These are phyloP conservation scores for Rynchops niger DNA, from an alignment of 2,113 vertebrate genomes.

Conservation along the genomic window DNA sequence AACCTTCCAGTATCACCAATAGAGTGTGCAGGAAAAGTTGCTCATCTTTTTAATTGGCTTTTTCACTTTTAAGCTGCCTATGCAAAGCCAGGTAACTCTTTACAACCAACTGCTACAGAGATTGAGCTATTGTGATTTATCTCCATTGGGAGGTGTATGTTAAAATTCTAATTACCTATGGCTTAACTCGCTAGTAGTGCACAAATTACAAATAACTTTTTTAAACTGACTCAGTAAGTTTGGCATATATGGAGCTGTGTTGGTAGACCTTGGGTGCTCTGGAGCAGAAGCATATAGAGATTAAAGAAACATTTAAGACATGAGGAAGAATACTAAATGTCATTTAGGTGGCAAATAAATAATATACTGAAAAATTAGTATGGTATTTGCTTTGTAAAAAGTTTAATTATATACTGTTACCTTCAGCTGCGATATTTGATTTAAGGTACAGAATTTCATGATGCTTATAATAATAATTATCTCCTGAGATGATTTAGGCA, in stretches of 20 bases:
- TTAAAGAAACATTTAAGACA: neutral
- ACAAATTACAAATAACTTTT: neutral
- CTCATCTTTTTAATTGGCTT: neutral
- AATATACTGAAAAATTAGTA: neutral
- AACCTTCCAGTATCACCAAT: neutral
- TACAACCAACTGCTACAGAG: neutral
- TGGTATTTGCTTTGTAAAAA: neutral
- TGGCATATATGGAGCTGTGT: rapidly evolving
- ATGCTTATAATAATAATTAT: neutral
- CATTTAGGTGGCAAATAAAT: neutral
- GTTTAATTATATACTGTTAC: neutral
- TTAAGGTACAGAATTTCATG: neutral
- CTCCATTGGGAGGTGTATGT: neutral
- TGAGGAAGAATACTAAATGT: neutral
- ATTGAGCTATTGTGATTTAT: neutral
- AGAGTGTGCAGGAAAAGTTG: neutral
- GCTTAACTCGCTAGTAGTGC: neutral
- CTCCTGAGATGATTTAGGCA: neutral
- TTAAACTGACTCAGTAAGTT: neutral
- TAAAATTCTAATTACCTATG: neutral
- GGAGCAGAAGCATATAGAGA: neutral
- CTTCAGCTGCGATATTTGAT: neutral
- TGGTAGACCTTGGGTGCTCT: neutral
- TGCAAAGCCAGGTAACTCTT: neutral
- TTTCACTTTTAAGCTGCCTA: neutral